Evolutionary conservation across 2,797 vertebrate genomes (phyloP), one percentile per base, ranked within the genome.

Genomic region (Gallirallus australis): DNA sequence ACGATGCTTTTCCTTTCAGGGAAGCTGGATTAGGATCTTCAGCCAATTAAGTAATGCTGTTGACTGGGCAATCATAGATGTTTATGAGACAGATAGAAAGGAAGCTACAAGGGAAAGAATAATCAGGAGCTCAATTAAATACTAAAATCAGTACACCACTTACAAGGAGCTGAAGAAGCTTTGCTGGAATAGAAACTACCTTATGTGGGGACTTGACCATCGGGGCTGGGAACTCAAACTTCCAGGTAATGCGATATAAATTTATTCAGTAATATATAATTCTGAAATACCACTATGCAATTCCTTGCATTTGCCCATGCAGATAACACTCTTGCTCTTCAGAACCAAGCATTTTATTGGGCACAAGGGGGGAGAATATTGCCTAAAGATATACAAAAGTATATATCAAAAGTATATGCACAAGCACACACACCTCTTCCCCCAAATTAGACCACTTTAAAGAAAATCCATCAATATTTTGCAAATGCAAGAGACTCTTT

Each of bases 1-100:
- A 86, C 2, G 53, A 91, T 77, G 75, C 45, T 93, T 89, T 91
- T 93, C 73, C 93, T 92, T 96, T 96, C 88, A 86, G 78, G 39
- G 84, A 95, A 91, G 80, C 80, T 82, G 85, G 91, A 95, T 96
- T 95, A 95, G 56, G 64, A 90, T 89, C 94, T 96, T 94, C 94
- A 96, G 87, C 77, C 93, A 96, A 89, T 96, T 96, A 97, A 95
- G 77, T 84, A 76, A 94, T 48, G 56, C 80, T 79, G 88, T 84
- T 93, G 93, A 94, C 89, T 86, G 82, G 82, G 45, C 59, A 91
- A 89, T 94, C 91, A 40, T 79, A 91, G 85, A 85, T 89, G 64
- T 87, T 96, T 91, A 89, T 77, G 91, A 92, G 90, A 85, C 66
- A 89, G 52, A 86, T 35, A 90, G 82, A 88, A 86, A 88, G 52